Evolutionary conservation across 2,888 invertebrate genomes (phyloP).

Genomic region (Cylloceria caligata): DNA sequence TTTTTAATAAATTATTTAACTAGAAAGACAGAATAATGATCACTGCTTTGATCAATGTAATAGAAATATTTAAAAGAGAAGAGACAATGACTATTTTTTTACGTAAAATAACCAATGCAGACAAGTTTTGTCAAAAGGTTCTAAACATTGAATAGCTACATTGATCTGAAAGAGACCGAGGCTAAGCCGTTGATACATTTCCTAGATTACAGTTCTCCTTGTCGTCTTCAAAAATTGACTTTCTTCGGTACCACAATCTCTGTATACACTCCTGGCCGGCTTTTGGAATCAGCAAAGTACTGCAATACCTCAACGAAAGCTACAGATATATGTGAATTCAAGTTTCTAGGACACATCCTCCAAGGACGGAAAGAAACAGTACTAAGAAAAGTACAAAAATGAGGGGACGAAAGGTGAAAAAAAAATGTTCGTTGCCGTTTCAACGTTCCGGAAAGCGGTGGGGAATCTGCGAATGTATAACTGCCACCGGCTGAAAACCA

Average conservation of each 20-base stretch:
- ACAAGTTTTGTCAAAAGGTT: no score
- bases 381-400: slow-evolving; percentile 19
- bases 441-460: slow-evolving; percentile 30
- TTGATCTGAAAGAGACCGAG: background rate
- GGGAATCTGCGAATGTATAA: slow-evolving; percentile 33
- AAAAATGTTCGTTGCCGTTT: slow-evolving; percentile 40
- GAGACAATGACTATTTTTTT: no score
- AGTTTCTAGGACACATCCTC: slow-evolving; percentile 33
- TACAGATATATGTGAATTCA: background rate
- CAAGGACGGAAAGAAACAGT: background rate
- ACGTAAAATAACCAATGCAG: no score
- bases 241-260: background rate
- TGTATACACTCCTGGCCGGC: background rate
- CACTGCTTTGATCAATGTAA: no score
- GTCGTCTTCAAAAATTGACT: background rate
- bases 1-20: no score
- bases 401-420: slow-evolving; percentile 30
- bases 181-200: slow-evolving; percentile 17
- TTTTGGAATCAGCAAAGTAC: slow-evolving; percentile 38
- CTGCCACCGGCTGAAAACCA: slow-evolving; percentile 68
- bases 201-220: slow-evolving; percentile 17
- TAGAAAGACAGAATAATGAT: no score
- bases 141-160: background rate
- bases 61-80: no score
- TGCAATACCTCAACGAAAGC: background rate